A percentile compares a stretch with the other conserved stretches of the same genome.
phyloP scores from a whole-genome alignment of 1,140 invertebrate species.

The Anastrepha obliqua region DNA sequence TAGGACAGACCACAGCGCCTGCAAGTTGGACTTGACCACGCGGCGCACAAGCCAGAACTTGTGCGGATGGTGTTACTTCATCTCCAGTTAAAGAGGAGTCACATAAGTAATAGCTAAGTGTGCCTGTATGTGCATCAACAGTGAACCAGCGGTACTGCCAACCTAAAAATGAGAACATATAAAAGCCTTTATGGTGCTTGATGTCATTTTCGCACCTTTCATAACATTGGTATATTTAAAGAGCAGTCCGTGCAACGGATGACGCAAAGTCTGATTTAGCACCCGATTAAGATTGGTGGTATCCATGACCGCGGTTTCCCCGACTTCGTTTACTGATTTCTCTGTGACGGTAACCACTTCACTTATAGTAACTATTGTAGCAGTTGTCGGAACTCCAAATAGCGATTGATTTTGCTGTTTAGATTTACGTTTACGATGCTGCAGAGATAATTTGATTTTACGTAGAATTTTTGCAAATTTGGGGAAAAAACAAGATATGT shows the following conservation, averaged over 20 bases:
- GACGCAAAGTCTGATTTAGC: conserved; percentile 69
- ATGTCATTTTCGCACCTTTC: conserved; percentile 80
- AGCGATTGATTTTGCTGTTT: conserved; percentile 54
- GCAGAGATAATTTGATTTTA: conserved; percentile 66
- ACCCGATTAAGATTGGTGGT: conserved; percentile 68
- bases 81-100: conserved; percentile 79
- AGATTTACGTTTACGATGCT: conserved; percentile 65
- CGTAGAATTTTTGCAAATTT: conserved; percentile 70
- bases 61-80: conserved; percentile 74
- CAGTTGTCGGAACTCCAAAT: conserved; percentile 45
- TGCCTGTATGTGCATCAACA: conserved; percentile 91
- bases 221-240: conserved; percentile 98
- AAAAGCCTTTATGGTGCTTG: not conserved
- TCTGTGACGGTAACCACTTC: not conserved
- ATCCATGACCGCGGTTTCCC: conserved; percentile 61
- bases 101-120: conserved; percentile 93
- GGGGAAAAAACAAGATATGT: conserved; percentile 10
- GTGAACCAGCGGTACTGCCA: conserved; percentile 98
- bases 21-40: conserved; percentile 83
- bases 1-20: conserved; percentile 94
- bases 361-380: conserved; percentile 50
- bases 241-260: conserved; percentile 85
- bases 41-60: conserved; percentile 76
- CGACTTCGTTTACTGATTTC: not conserved
- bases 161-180: conserved; percentile 60